Conservation (phyloP, 1,140 invertebrate species). For the Spodoptera frugiperda region DNA sequence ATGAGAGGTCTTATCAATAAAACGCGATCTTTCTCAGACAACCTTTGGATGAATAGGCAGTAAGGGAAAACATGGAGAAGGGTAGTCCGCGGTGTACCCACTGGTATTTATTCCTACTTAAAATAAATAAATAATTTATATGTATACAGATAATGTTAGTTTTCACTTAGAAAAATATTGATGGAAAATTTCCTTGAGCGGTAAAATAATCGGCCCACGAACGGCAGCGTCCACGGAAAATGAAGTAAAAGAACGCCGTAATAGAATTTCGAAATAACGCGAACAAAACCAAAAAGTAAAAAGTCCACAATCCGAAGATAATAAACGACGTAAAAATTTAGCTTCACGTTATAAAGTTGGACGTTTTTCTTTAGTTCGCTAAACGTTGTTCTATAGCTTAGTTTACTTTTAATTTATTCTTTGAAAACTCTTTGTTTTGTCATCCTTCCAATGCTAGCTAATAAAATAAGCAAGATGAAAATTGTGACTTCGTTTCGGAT, state of each 20-base stretch:
- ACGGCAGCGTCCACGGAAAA: neutral
- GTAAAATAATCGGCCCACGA: no score
- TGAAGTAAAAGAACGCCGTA: neutral
- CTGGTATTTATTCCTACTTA: no score
- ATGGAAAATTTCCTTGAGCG: no score
- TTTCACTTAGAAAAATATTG: no score
- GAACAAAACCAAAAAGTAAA: constrained; percentile 20
- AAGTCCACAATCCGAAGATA: constrained; percentile 40
- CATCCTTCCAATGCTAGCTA: constrained; percentile 19
- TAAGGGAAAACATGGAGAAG: no score
- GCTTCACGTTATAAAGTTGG: constrained; percentile 28
- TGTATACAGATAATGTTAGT: no score
- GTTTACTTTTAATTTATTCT: constrained; percentile 47
- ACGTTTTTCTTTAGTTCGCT: constrained; percentile 23
- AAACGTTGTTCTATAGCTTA: constrained; percentile 37
- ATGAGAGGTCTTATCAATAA: no score
- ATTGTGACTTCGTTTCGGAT: neutral
- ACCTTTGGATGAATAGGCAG: no score
- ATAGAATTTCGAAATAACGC: neutral
- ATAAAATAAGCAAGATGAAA: constrained; percentile 34
- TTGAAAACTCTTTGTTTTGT: constrained; percentile 42
- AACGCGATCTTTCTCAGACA: no score
- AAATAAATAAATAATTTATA: no score
- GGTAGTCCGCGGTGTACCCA: no score
- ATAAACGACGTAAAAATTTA: constrained; percentile 37